Evolutionary conservation across 2,113 vertebrate species (phyloP).

Genomic region (Lathamus discolor): DNA sequence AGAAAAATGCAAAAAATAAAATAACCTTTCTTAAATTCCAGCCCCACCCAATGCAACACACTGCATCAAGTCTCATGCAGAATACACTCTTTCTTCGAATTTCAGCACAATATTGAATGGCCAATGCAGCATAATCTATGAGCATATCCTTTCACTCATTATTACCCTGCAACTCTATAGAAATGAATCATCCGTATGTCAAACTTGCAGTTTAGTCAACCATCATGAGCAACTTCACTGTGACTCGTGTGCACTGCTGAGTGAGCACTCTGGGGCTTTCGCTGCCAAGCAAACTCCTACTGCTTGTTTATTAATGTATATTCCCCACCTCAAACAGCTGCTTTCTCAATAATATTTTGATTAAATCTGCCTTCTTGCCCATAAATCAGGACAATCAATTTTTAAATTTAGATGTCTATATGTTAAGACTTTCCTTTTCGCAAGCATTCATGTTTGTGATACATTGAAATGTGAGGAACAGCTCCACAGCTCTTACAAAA

Average conservation of each 20-base stretch:
- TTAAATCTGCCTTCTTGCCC: background rate
- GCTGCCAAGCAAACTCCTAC: background rate
- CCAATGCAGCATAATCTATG: background rate
- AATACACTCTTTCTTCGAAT: background rate
- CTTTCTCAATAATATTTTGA: background rate
- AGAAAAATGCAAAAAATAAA: background rate
- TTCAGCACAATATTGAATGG: background rate
- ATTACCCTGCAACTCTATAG: background rate
- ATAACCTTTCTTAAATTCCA: background rate
- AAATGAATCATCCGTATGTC: background rate
- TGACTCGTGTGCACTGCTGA: background rate
- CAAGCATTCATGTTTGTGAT: background rate
- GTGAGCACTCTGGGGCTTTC: background rate
- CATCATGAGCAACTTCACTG: background rate
- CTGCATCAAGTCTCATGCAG: background rate
- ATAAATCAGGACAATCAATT: background rate
- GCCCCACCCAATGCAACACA: background rate
- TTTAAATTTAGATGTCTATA: background rate
- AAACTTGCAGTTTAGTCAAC: background rate
- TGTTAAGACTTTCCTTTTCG: background rate
- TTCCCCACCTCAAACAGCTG: background rate
- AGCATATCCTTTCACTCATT: background rate
- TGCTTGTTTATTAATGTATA: background rate
- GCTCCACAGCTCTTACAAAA: background rate
- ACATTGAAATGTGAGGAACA: background rate